Evolutionary conservation across 64 coral and sea anemone genomes (phyloP), one percentile per base, ranked within the genome.

Genomic region (Hydrozoanthus tunicans): DNA sequence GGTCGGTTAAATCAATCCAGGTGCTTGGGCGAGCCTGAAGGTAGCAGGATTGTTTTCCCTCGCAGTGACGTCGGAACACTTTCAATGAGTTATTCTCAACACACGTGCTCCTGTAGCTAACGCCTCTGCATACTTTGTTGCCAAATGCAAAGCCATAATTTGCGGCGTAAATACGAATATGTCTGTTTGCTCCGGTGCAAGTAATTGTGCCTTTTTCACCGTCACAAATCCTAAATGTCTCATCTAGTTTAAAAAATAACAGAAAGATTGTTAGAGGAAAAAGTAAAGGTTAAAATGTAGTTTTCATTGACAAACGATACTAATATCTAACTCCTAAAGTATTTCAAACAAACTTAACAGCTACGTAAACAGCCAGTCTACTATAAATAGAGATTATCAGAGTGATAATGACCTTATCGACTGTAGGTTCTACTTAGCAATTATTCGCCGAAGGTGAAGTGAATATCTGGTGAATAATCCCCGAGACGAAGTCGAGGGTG

Each of bases 211-310:
- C 10, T 3, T 3, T 27, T n/a, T 60, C 7, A 15, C 1, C 5
- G 4, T 86, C 54, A 58, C 83, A 86, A 58, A 86, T 86, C 55
- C 83, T 86, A 11, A 86, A 3, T 5, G 56, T 74, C 59, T 86
- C 83, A 54, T 86, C 83, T 86, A 69, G 63, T 65, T 51, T 64
- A 52, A 3, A 17, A 65, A 17, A 9, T 11, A 75, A 52, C 8
- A 75, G 32, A 27, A 5, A 26, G 9, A 14, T 65, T 13, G 11
- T 10, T 65, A 43, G 32, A 43, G 32, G 32, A 43, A 43, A 43
- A 43, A 43, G 32, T 43, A 43, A 43, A 43, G 32, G 32, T 43
- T 43, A 20, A 20, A 20, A 20, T 20, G 20, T 20, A 43, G 32
- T 43, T 43, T 43, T 43, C 32, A 43, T 0, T 43, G 32, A 43